Evolutionary conservation across 2,113 vertebrate genomes (phyloP).

Genomic region (Bubo bubo): DNA sequence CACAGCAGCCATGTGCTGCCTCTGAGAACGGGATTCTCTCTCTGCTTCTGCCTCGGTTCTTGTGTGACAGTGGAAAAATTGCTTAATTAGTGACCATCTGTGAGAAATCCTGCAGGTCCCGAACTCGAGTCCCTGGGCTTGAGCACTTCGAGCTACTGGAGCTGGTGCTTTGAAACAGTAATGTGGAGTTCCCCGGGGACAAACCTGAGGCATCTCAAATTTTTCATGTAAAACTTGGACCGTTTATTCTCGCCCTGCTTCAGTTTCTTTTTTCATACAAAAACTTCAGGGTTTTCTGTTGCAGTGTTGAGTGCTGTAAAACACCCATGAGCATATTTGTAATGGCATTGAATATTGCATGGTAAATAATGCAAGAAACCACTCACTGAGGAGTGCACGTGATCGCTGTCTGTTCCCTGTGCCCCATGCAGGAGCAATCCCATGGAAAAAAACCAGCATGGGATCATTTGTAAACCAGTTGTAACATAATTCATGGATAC

Average conservation of each 20-base stretch:
- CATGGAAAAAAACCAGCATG: neutral
- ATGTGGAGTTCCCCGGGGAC: neutral
- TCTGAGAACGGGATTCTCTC: accelerated
- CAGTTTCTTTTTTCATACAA: neutral
- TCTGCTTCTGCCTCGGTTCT: neutral
- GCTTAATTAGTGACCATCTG: neutral
- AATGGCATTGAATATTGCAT: neutral
- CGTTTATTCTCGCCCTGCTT: neutral
- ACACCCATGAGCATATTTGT: neutral
- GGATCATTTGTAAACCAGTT: neutral
- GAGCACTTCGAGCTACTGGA: neutral
- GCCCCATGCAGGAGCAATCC: neutral
- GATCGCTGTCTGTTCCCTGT: neutral
- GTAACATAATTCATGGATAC: neutral
- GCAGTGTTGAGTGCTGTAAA: neutral
- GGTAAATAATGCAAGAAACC: neutral
- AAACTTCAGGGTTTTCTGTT: neutral
- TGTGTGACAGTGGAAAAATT: neutral
- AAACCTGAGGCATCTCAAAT: neutral
- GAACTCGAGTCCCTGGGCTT: neutral
- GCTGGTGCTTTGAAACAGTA: neutral
- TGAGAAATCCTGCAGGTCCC: neutral
- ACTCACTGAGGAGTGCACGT: accelerated
- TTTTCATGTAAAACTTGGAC: neutral
- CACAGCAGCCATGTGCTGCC: accelerated